These are phyloP conservation scores for Masticophis lateralis DNA, from an alignment of 2,797 vertebrate species.

Conservation along the genomic window DNA sequence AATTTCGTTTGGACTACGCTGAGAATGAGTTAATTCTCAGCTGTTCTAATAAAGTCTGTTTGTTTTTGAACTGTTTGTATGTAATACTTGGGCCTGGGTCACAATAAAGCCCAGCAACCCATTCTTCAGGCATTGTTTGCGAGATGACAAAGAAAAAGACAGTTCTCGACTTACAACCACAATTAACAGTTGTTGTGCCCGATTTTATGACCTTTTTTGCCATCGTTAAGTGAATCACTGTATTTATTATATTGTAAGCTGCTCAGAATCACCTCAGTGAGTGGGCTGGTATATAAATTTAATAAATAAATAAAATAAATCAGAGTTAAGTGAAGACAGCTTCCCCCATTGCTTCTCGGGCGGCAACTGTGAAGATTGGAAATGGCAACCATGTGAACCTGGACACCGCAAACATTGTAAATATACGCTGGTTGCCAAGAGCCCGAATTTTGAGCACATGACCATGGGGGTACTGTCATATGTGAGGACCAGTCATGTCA, in stretches of 20 bases:
- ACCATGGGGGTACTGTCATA: neutral
- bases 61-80: too few relatives aligned
- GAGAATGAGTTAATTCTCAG: too few relatives aligned
- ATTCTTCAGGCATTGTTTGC: neutral
- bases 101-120: neutral
- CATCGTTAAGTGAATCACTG: neutral
- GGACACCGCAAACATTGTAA: neutral
- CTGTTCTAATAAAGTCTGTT: too few relatives aligned
- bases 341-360: neutral
- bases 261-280: neutral
- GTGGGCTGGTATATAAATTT: neutral
- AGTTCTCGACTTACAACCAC: neutral
- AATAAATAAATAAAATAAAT: neutral
- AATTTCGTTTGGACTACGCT: too few relatives aligned
- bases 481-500: neutral
- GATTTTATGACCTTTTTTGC: neutral
- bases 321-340: neutral
- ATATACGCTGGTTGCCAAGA: neutral
- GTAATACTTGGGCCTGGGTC: too few relatives aligned
- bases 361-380: neutral
- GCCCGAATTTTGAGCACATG: neutral
- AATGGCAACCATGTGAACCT: neutral
- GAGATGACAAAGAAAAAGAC: neutral
- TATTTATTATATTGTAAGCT: neutral
- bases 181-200: neutral